These are phyloP conservation scores for Eulemur rubriventer DNA, from an alignment of 2,797 vertebrate species.

Conservation along the genomic window DNA sequence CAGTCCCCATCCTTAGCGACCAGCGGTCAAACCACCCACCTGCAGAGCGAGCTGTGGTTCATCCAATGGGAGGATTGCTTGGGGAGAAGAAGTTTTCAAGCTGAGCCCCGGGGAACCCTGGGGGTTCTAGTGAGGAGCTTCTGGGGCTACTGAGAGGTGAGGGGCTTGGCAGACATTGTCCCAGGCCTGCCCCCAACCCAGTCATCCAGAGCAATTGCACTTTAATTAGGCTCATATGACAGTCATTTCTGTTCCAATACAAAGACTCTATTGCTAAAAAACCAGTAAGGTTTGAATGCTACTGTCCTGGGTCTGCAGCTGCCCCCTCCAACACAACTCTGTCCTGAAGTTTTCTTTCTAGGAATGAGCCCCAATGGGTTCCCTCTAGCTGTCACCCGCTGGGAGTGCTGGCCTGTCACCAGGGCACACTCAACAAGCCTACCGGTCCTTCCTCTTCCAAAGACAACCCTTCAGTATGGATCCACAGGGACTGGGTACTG, in stretches of 20 bases:
- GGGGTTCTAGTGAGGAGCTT: background rate
- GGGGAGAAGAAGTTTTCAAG: background rate
- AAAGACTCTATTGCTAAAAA: background rate
- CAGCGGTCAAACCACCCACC: fast-evolving
- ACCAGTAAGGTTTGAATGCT: background rate
- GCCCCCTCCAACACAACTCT: background rate
- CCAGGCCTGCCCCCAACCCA: background rate
- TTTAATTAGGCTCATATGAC: background rate
- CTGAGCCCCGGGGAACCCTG: background rate
- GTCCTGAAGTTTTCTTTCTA: background rate
- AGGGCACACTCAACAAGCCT: background rate
- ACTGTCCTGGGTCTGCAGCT: fast-evolving
- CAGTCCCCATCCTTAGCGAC: fast-evolving
- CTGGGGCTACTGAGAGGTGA: background rate
- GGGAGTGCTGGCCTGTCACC: background rate
- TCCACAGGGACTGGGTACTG: fast-evolving
- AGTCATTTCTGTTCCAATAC: background rate
- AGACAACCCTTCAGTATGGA: too few relatives aligned
- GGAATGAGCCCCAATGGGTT: too few relatives aligned
- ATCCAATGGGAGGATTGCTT: fast-evolving
- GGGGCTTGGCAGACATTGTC: background rate
- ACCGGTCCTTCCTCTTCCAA: background rate
- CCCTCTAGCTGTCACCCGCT: background rate
- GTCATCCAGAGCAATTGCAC: background rate
- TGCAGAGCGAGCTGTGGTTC: fast-evolving